Conservation (phyloP, 2,113 vertebrate genomes). For the Nansenia antarctica region DNA sequence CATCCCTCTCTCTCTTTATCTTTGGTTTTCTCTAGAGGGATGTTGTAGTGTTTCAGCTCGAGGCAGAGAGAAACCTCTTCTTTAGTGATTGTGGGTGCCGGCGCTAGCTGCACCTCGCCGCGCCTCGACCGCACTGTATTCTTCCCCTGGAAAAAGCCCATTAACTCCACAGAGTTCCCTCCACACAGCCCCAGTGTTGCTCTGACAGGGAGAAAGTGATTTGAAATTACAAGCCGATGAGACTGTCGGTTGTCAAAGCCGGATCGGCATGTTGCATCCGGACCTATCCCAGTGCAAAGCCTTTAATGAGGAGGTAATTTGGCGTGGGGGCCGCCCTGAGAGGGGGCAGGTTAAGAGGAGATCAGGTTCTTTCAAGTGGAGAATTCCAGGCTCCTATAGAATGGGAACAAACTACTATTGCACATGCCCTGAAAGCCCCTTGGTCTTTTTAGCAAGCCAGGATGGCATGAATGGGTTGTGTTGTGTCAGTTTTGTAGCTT, state of each 20-base stretch:
- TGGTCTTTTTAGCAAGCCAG: not conserved
- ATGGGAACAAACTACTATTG: slow-evolving; percentile 20
- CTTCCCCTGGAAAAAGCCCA: slow-evolving; percentile 31
- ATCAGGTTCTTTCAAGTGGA: slow-evolving; percentile 41
- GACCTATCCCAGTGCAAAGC: slow-evolving; percentile 17
- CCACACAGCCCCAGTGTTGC: slow-evolving; percentile 13
- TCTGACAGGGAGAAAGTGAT: slow-evolving; percentile 21
- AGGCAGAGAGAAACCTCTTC: not conserved
- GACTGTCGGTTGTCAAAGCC: slow-evolving; percentile 2
- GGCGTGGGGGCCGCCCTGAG: slow-evolving; percentile 23
- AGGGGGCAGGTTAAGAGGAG: slow-evolving; percentile 35
- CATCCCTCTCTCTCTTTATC: not conserved
- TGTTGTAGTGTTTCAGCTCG: not conserved
- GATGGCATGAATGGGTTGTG: not conserved
- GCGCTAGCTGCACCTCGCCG: slow-evolving; percentile 11
- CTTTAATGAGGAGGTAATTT: slow-evolving; percentile 47
- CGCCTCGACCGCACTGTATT: slow-evolving; percentile 19
- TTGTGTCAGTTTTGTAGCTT: not conserved
- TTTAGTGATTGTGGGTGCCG: slow-evolving; percentile 11
- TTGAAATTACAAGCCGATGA: slow-evolving; percentile 24
- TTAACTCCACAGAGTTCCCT: slow-evolving; percentile 33
- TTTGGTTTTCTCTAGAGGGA: not conserved
- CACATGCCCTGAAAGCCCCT: slow-evolving; percentile 20
- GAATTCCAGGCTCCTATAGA: slow-evolving; percentile 28
- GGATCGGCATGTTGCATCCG: slow-evolving; percentile 8